Base-by-base conservation (phyloP, 2,113 vertebrate genomes). In the Onychorhynchus coronatus region DNA sequence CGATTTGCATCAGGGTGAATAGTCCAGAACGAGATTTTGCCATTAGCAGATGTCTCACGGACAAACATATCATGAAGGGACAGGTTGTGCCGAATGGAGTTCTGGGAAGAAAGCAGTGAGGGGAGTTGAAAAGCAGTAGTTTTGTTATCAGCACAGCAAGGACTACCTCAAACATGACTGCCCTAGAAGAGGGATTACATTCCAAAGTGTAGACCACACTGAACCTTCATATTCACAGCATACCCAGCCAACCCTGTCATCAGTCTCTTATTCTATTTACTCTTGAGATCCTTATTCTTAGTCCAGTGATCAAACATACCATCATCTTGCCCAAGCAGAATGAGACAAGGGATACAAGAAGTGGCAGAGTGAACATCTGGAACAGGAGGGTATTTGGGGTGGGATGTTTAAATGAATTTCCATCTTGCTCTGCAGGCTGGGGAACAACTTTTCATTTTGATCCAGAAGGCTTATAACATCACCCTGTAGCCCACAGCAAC, bases 1-100 rank as follows among this genome's bases (percentile, higher is more conserved):
- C 99, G 98, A 77, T 99, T 99, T 73, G 99, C 99, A 67, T 99
- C 99, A 5, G 99, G 99, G 23, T 99, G 99, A 86, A 99, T 99
- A 31, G 99, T 99, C 99, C 99, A 99, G 93, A 98, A 99, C 4
- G 99, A 99, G 33, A 98, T 92, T 97, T 99, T 99, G 76, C 98
- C 98, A 31, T 99, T 99, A 53, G 97, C 93, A 17, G 98, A 98
- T 0, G 97, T 98, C 96, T 99, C 99, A 18, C 99, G 98, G 33
- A 99, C 97, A 95, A 99, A 99, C 99, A 99, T 98, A 88, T 99
- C 98, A 10, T 99, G 99, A 39, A 99, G 96, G 15, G 99, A 99
- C 42, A 99, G 98, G 91, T 99, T 99, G 97, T 99, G 98, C 22
- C 99, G 98, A 58, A 99, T 99, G 15, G 99, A 99, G 76, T 99